phyloP scores from a whole-genome alignment of 2,888 invertebrate genomes.

The Cephus runcator region DNA sequence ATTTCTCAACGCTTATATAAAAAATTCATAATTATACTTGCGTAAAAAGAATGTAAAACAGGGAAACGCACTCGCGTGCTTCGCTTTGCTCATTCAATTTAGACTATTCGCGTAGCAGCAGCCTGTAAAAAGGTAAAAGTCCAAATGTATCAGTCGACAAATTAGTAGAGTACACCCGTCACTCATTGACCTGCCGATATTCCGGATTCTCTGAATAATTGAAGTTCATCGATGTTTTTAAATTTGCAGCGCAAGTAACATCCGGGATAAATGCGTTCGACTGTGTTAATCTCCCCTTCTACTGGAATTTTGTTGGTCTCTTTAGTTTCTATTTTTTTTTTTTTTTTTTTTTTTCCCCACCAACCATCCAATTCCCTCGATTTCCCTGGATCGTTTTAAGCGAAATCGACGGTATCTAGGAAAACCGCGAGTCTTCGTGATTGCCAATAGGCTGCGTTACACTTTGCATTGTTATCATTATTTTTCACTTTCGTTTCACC shows the following conservation, averaged over 20 bases:
- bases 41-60: background rate
- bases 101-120: background rate
- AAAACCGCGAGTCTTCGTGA: background rate
- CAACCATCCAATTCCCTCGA: background rate
- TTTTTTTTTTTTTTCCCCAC: background rate
- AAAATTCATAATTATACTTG: background rate
- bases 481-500: background rate
- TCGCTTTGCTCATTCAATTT: background rate
- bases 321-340: background rate
- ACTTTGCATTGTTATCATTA: background rate
- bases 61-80: background rate
- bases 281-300: background rate
- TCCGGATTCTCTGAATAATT: constrained; percentile 33
- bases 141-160: background rate
- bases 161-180: constrained; percentile 16
- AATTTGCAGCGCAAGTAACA: constrained; percentile 7
- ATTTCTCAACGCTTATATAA: background rate
- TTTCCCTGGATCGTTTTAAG: background rate
- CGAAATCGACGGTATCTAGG: background rate
- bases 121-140: background rate
- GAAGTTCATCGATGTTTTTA: constrained; percentile 25
- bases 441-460: background rate
- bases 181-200: constrained; percentile 32
- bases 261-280: background rate
- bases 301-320: background rate